These are phyloP conservation scores for Etheostoma perlongum DNA, from an alignment of 2,797 vertebrate species.

Conservation along the genomic window DNA sequence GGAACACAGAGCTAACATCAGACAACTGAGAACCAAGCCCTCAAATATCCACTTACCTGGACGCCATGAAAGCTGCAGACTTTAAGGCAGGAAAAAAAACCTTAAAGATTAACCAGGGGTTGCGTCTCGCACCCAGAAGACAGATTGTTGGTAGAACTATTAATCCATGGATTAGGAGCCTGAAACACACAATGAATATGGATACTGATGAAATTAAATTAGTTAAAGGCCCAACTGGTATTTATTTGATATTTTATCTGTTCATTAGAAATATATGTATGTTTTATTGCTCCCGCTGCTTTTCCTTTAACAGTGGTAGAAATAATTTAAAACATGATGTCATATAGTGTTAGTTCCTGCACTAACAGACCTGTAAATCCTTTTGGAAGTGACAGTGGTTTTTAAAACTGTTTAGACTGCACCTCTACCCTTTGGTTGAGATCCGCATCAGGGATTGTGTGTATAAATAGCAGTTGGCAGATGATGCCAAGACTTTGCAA, in stretches of 20 bases:
- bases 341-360: background rate
- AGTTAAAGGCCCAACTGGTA: background rate
- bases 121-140: background rate
- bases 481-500: background rate
- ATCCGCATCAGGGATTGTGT: background rate
- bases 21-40: background rate
- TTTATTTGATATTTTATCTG: background rate
- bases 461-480: background rate
- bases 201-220: background rate
- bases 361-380: background rate
- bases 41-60: background rate
- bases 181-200: background rate
- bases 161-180: background rate
- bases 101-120: background rate
- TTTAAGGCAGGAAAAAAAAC: conserved; percentile 1
- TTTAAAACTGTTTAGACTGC: background rate
- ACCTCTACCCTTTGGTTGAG: background rate
- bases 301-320: background rate
- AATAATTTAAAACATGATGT: background rate
- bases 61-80: background rate
- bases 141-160: background rate
- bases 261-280: background rate
- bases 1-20: background rate
- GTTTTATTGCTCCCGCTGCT: background rate
- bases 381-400: background rate